Percentiles rank a stretch among this genome's conserved stretches.
Evolutionary conservation across 2,797 vertebrate genomes (phyloP).

Genomic region (Crypturellus tataupa): DNA sequence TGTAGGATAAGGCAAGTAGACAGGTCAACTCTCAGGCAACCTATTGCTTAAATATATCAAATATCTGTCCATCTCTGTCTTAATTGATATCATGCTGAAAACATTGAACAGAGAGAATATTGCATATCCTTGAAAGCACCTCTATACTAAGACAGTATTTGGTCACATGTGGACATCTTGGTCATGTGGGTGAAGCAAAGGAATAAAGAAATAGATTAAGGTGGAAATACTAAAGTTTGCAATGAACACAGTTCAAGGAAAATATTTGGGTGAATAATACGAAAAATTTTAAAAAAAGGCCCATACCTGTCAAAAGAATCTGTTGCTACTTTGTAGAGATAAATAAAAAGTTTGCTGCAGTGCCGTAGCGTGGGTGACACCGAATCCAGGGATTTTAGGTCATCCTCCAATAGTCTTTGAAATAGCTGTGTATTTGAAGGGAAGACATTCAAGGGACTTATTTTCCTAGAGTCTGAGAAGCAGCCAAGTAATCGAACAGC

Average conservation of each 20-base stretch:
- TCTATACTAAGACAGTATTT: not conserved
- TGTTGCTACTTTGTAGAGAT: slow-evolving; percentile 97
- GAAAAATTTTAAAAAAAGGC: not conserved
- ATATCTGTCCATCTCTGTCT: not conserved
- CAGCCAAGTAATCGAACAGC: slow-evolving; percentile 96
- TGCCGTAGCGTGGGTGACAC: slow-evolving; percentile 92
- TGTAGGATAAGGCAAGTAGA: not conserved
- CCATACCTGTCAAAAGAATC: slow-evolving; percentile 98
- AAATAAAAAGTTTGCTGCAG: slow-evolving; percentile 98
- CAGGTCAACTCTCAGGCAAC: not conserved
- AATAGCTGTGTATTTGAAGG: slow-evolving; percentile 95
- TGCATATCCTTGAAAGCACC: not conserved
- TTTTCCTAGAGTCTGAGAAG: slow-evolving; percentile 94
- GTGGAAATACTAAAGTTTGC: not conserved
- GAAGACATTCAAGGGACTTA: slow-evolving; percentile 87
- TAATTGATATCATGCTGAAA: not conserved
- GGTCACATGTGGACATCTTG: not conserved
- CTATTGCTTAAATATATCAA: not conserved
- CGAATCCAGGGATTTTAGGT: slow-evolving; percentile 84
- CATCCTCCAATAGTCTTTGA: slow-evolving; percentile 95
- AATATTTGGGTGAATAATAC: not conserved
- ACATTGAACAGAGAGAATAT: not conserved
- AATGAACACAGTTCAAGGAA: not conserved
- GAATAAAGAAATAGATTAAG: slow-evolving; percentile 1
- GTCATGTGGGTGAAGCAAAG: not conserved